phyloP scores from a whole-genome alignment of 2,888 invertebrate species.

The Linyphia triangularis region DNA sequence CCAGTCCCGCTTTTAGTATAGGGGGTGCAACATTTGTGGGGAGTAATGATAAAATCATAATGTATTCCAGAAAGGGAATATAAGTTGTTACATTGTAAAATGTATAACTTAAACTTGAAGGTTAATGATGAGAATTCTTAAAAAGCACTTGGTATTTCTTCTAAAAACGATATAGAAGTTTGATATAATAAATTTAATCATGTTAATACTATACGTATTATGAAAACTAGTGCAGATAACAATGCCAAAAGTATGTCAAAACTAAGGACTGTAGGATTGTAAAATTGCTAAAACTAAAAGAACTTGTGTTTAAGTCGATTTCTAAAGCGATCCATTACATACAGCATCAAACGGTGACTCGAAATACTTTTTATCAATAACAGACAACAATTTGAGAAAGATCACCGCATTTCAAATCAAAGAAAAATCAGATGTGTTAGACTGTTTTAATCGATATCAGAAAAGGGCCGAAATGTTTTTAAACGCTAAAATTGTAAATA shows the following conservation, averaged over 20 bases:
- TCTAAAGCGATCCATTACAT: not conserved
- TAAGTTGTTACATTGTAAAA: not conserved
- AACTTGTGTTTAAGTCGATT: not conserved
- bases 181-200: too few species aligned
- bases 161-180: too few species aligned
- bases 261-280: not conserved
- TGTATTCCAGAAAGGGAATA: too few species aligned
- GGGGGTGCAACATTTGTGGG: not conserved
- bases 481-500: not conserved
- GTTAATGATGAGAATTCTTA: too few species aligned
- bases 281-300: not conserved
- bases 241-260: not conserved
- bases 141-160: too few species aligned
- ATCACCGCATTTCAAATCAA: not conserved
- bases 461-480: slow-evolving; percentile 1
- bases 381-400: not conserved
- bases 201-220: too few species aligned
- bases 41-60: too few species aligned
- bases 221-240: too few species aligned
- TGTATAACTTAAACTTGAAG: too few species aligned
- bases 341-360: not conserved
- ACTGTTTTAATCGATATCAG: not conserved
- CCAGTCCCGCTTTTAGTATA: not conserved
- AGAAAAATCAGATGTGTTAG: not conserved
- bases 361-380: slow-evolving; percentile 4